Evolutionary conservation across 30 jellyfish, hydroid and myxozoan species (phyloP).

Genomic region (Pseudorhiza aurosa): DNA sequence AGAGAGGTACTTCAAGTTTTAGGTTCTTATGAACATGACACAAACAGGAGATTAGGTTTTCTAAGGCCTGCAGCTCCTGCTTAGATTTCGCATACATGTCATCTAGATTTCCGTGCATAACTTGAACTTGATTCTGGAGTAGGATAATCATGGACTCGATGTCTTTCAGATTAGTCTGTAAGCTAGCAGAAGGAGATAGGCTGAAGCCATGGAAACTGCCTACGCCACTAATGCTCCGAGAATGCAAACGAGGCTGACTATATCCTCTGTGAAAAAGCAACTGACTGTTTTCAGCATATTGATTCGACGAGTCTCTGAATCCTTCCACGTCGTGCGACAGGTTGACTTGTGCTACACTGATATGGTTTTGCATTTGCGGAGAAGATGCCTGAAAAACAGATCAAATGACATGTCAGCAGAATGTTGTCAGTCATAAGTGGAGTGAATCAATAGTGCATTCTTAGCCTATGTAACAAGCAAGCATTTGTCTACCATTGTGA

Average conservation of each 20-base stretch:
- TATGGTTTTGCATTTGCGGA: not conserved
- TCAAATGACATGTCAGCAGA: too few relatives aligned
- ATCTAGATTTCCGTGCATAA: constrained; percentile 68
- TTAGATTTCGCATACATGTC: constrained; percentile 70
- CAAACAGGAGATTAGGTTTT: constrained; percentile 48
- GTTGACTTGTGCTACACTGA: constrained; percentile 29
- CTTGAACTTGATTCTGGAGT: constrained; percentile 61
- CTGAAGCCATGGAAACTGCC: constrained; percentile 29
- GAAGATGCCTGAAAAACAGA: constrained; percentile 1
- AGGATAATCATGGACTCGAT: constrained; percentile 25
- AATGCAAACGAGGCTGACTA: not conserved
- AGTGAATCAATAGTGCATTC: too few relatives aligned
- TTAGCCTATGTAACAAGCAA: too few relatives aligned
- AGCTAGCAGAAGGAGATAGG: not conserved
- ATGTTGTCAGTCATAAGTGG: too few relatives aligned
- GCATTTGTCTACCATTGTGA: too few relatives aligned
- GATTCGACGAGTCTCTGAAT: not conserved
- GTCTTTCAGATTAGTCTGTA: constrained; percentile 15
- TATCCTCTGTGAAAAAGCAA: not conserved
- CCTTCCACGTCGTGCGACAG: not conserved
- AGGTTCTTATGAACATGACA: constrained; percentile 12
- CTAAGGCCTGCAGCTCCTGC: constrained; percentile 71
- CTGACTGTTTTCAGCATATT: not conserved
- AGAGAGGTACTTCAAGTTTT: constrained; percentile 28
- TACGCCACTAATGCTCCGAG: constrained; percentile 17